phyloP scores from a whole-genome alignment of 2,888 invertebrate genomes.

The Chelonus formosanus region DNA sequence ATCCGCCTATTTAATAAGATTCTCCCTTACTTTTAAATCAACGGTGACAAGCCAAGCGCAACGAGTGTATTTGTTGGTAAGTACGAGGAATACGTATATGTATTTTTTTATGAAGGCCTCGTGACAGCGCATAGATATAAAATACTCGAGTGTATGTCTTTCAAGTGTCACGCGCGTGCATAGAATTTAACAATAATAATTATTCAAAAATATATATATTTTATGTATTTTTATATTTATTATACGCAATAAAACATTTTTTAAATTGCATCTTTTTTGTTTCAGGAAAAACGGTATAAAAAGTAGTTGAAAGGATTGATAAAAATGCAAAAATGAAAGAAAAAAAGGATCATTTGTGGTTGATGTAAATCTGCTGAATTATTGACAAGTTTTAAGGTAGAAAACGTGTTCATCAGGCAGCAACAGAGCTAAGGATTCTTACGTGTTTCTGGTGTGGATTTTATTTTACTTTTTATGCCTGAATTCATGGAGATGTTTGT shows the following conservation, averaged over 20 bases:
- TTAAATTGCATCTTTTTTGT: background rate
- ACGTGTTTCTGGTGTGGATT: conserved; percentile 41
- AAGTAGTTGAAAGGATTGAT: background rate
- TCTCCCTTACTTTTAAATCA: conserved; percentile 41
- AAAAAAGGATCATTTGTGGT: conserved; percentile 40
- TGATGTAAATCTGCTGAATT: conserved; percentile 49
- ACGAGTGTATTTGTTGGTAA: conserved; percentile 12
- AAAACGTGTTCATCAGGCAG: conserved; percentile 54
- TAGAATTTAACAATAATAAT: conserved; percentile 37
- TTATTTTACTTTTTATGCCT: conserved; percentile 47
- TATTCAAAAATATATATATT: conserved; percentile 5
- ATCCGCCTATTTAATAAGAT: conserved; percentile 47
- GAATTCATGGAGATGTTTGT: conserved; percentile 3
- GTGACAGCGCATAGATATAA: background rate
- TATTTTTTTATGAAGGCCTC: conserved; percentile 35
- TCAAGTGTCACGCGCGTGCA: conserved; percentile 41
- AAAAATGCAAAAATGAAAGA: background rate
- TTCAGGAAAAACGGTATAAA: background rate
- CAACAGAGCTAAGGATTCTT: conserved; percentile 32
- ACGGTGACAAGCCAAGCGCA: conserved; percentile 34
- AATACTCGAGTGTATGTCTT: conserved; percentile 16
- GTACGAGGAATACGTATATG: background rate
- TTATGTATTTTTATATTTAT: too few species aligned
- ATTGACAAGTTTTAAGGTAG: conserved; percentile 58
- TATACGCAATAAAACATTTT: too few species aligned